phyloP scores from a whole-genome alignment of 2,113 vertebrate species.

The Rissa tridactyla region DNA sequence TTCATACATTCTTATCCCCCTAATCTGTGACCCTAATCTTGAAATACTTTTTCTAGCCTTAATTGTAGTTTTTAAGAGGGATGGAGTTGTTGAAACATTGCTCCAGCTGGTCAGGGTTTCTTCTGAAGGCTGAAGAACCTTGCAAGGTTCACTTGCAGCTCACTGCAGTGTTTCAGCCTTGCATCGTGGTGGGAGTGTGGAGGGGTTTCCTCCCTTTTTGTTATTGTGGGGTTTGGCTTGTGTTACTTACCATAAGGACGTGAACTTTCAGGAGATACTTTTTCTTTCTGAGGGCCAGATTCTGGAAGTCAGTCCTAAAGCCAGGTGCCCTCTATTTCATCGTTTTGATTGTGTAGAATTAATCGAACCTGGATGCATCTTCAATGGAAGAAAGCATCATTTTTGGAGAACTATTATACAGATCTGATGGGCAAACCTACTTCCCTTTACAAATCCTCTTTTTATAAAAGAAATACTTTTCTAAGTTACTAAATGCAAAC shows the following conservation, averaged over 20 bases:
- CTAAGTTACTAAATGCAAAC: neutral
- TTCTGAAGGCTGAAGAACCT: neutral
- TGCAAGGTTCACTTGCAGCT: neutral
- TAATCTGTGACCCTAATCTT: neutral
- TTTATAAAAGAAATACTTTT: neutral
- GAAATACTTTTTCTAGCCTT: neutral
- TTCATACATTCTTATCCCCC: neutral
- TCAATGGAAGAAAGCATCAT: neutral
- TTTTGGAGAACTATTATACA: neutral
- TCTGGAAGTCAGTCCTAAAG: neutral
- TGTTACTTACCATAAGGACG: neutral
- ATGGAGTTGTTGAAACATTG: neutral
- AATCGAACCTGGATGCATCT: neutral
- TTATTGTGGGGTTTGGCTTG: neutral
- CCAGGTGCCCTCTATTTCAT: neutral
- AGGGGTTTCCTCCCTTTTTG: neutral
- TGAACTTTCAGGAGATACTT: neutral
- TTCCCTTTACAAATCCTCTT: neutral
- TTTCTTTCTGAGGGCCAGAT: neutral
- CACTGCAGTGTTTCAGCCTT: neutral
- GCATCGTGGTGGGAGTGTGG: rapidly evolving
- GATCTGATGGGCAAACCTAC: neutral
- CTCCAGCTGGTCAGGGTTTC: neutral
- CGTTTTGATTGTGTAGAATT: neutral
- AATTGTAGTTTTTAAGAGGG: neutral